Conservation (phyloP, 37 sponge, comb jelly and placozoan species). For the Haliclona indistincta region DNA sequence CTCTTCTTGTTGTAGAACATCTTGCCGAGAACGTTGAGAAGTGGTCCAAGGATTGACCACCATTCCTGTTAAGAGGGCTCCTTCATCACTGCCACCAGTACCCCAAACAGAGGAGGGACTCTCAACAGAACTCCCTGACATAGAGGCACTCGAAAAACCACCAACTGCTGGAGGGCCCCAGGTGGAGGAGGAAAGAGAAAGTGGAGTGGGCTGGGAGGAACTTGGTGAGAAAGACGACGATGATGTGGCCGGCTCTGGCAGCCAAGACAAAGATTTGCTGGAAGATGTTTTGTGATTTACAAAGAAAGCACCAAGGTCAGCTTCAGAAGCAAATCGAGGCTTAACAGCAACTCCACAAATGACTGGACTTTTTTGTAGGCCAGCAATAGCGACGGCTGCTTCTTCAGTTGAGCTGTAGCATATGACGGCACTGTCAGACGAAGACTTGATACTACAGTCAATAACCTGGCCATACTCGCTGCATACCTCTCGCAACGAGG, state of each 20-base stretch:
- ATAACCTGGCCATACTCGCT: conserved; percentile 46
- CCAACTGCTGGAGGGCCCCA: too few species aligned
- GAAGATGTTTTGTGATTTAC: conserved; percentile 1
- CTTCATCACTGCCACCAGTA: not conserved
- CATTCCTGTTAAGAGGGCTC: too few species aligned
- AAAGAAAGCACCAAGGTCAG: conserved; percentile 38
- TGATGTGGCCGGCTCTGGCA: not conserved
- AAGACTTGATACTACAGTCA: conserved; percentile 14
- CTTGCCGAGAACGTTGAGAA: not conserved
- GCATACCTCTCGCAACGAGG: conserved; percentile 45
- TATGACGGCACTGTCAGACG: conserved; percentile 31
- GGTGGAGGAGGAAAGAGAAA: not conserved
- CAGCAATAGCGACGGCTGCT: conserved; percentile 44
- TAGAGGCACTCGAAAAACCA: too few species aligned
- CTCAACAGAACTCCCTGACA: not conserved
- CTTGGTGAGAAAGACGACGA: not conserved
- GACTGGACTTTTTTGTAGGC: conserved; percentile 40
- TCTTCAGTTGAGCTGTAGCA: conserved; percentile 40
- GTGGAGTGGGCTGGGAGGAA: not conserved
- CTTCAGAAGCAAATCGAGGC: conserved; percentile 43
- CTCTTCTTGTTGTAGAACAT: not conserved
- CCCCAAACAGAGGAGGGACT: not conserved
- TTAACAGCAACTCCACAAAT: conserved; percentile 35
- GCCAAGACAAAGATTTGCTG: not conserved
- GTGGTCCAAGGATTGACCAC: not conserved